Percentiles rank a stretch among this genome's conserved stretches.
phyloP scores from a whole-genome alignment of 2,797 vertebrate genomes.

The Crocodylus rhombifer region DNA sequence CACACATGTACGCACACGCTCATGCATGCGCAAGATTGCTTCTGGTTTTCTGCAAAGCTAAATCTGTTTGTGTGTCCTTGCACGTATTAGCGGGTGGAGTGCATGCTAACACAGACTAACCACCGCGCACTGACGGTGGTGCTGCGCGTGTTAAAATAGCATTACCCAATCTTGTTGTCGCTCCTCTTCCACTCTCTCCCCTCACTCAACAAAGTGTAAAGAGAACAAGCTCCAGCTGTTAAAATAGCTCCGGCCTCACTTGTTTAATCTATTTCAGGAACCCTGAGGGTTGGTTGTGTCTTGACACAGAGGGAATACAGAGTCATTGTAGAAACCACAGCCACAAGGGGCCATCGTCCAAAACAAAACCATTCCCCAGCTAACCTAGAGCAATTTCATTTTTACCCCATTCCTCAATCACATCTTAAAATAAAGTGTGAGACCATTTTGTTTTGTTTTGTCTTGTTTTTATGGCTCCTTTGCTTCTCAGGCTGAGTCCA shows the following conservation, averaged over 20 bases:
- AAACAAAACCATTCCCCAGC: conserved; percentile 62
- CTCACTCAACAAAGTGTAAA: conserved; percentile 51
- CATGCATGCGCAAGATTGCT: background rate
- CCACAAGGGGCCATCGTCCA: conserved; percentile 71
- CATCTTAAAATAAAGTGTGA: conserved; percentile 68
- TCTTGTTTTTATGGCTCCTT: conserved; percentile 27
- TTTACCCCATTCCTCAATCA: conserved; percentile 14
- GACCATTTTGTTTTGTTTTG: conserved; percentile 58
- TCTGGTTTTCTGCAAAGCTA: background rate
- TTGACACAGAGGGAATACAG: conserved; percentile 70
- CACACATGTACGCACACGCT: background rate
- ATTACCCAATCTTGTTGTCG: conserved; percentile 50
- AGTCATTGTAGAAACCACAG: conserved; percentile 68
- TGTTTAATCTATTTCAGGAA: conserved; percentile 74
- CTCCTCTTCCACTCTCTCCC: conserved; percentile 42
- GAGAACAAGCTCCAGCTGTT: conserved; percentile 63
- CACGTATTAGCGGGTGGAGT: conserved; percentile 28
- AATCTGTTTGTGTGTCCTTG: conserved; percentile 39
- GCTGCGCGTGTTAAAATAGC: conserved; percentile 67
- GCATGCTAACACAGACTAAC: conserved; percentile 53
- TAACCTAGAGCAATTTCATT: background rate
- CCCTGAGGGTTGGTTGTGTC: conserved; percentile 47
- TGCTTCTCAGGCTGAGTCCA: background rate
- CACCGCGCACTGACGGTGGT: background rate
- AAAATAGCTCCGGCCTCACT: conserved; percentile 72